These are phyloP conservation scores for Diadumene lineata DNA, from an alignment of 92 coral and sea anemone species.

Conservation along the genomic window DNA sequence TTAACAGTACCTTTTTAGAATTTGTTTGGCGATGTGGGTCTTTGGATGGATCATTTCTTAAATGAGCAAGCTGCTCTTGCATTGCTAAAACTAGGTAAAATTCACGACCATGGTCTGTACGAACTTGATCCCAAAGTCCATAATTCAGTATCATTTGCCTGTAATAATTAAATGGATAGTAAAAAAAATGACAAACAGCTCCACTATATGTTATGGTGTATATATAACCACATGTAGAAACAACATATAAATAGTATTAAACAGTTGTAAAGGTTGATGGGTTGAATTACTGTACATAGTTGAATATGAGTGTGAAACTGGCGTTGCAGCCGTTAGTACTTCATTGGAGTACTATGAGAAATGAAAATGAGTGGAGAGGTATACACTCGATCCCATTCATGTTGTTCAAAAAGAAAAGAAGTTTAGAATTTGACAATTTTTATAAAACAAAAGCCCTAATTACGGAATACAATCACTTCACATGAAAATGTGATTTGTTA, in stretches of 20 bases:
- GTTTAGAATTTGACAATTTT: too few relatives aligned
- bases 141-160: background rate
- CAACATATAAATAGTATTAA: background rate
- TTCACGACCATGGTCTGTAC: conserved; percentile 13
- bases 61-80: conserved; percentile 10
- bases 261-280: background rate
- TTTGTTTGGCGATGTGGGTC: conserved; percentile 19
- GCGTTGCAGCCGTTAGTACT: background rate
- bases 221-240: background rate
- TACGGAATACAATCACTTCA: too few relatives aligned
- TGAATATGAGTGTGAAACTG: background rate
- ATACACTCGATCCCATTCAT: too few relatives aligned
- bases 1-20: conserved; percentile 7
- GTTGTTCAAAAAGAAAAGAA: too few relatives aligned
- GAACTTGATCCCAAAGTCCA: conserved; percentile 13
- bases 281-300: background rate
- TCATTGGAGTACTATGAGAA: too few relatives aligned
- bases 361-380: too few relatives aligned
- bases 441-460: too few relatives aligned
- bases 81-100: background rate
- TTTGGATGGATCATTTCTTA: conserved; percentile 18
- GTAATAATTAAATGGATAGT: too few relatives aligned
- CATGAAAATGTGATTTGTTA: too few relatives aligned
- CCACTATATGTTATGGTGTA: background rate
- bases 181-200: background rate